A percentile compares a stretch with the other conserved stretches of the same genome.
Conservation (phyloP, 2,797 vertebrate genomes). For the Spinus olivaceus region DNA sequence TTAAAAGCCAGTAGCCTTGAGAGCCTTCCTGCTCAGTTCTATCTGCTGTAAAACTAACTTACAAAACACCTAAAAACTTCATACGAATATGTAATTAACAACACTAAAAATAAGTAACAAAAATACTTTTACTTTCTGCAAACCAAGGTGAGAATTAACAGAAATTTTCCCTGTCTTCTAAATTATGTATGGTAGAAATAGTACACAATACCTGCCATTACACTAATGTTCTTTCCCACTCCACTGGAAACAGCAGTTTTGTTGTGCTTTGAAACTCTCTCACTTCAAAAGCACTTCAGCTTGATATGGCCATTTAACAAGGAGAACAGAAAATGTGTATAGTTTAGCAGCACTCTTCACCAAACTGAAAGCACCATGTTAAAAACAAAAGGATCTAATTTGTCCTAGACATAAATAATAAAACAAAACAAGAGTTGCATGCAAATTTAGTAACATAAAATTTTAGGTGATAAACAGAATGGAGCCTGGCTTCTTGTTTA, state of each 20-base stretch:
- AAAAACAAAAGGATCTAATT: slow-evolving; percentile 79
- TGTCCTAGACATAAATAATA: slow-evolving; percentile 78
- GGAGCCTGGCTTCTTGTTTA: slow-evolving; percentile 86
- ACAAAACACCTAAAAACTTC: slow-evolving; percentile 16
- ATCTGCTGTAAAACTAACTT: slow-evolving; percentile 51
- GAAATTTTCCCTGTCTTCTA: slow-evolving; percentile 2
- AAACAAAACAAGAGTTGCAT: slow-evolving; percentile 77
- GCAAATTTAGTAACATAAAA: slow-evolving; percentile 81
- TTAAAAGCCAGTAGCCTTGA: slow-evolving; percentile 66
- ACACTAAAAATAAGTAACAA: neutral
- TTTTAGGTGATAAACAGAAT: slow-evolving; percentile 87
- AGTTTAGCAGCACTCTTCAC: slow-evolving; percentile 62
- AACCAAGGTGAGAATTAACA: slow-evolving; percentile 18
- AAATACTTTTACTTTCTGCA: neutral
- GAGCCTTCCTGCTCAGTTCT: slow-evolving; percentile 52
- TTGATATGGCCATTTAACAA: slow-evolving; percentile 70
- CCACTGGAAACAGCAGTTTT: slow-evolving; percentile 54
- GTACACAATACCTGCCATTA: slow-evolving; percentile 23
- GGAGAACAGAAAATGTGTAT: slow-evolving; percentile 47
- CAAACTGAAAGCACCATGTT: slow-evolving; percentile 64
- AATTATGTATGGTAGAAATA: neutral
- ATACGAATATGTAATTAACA: neutral
- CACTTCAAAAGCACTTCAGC: slow-evolving; percentile 74
- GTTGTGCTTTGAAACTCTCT: slow-evolving; percentile 67
- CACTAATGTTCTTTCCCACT: neutral